Evolutionary conservation across 2,888 invertebrate species (phyloP), one percentile per base, ranked within the genome.

Genomic region (Drosophila lacicola): DNA sequence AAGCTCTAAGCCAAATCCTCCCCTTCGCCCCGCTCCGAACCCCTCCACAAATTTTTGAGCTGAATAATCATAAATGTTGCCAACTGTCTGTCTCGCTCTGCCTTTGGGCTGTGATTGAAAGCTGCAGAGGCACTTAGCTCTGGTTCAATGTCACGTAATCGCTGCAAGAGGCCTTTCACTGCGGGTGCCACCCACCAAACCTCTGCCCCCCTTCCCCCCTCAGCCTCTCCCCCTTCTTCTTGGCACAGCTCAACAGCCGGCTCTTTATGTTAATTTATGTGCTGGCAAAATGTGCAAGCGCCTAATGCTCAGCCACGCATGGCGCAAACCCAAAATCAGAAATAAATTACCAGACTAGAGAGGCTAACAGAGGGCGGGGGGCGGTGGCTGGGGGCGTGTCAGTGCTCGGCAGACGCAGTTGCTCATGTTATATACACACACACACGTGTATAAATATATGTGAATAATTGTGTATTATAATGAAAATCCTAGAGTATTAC

Each of bases 201-300:
- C 29, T 8, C 29, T 8, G 17, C 41, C 14, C 10, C 34, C 39
- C 42, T 14, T 45, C 14, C 46, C 33, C 17, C 0, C 29, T 3
- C n/a, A n/a, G n/a, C n/a, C n/a, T n/a, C 21, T 11, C 34, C 6
- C 41, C n/a, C n/a, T 11, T 39, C 33, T 11, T 19, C 44, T 17
- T 36, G 36, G 11, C 25, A 25, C 8, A 8, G 10, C 42, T 57
- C 57, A 34, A 36, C 54, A 42, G 53, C 56, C 53, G 56, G 72
- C 75, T 71, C 68, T 88, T 83, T 88, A 88, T 88, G 83, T 82
- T 83, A 83, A 83, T 83, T 88, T 83, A 83, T 83, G 83, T 78
- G 83, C 88, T 85, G 88, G 83, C 86, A 83, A 88, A 83, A 83
- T 83, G 88, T 88, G 83, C 88, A 83, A 85, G 80, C 74, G 82